These are phyloP conservation scores for Stenodera caucasica DNA, from an alignment of 2,888 invertebrate genomes.

Conservation along the genomic window DNA sequence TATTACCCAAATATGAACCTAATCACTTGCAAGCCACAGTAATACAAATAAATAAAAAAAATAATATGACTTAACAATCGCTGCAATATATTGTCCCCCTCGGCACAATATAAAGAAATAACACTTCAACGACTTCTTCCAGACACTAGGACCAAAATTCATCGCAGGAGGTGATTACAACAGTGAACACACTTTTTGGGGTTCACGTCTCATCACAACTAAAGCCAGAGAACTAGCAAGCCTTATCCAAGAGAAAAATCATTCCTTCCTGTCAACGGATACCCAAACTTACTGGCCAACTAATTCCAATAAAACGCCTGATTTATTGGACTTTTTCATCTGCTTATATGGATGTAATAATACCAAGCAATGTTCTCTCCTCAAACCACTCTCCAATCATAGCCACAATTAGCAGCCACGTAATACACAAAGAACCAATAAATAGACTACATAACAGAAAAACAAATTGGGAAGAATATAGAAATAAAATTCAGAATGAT, in stretches of 20 bases:
- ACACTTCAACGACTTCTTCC: no score
- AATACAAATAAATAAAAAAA: no score
- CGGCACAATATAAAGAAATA: no score
- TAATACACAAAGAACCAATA: conserved; percentile 11
- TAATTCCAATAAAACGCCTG: neutral
- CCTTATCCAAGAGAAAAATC: neutral
- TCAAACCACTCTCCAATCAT: no score
- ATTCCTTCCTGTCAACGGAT: neutral
- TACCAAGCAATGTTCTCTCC: neutral
- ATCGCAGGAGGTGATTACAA: neutral
- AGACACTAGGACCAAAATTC: no score
- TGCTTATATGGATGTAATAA: neutral
- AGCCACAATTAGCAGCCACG: no score
- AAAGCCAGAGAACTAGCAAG: neutral
- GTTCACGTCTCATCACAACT: neutral
- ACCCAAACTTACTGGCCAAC: neutral
- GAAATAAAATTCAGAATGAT: no score
- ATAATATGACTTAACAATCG: neutral
- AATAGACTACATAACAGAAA: conserved; percentile 10
- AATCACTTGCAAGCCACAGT: no score
- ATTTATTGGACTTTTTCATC: neutral
- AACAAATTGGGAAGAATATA: no score
- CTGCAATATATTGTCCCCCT: no score
- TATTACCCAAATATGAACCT: no score
- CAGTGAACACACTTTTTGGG: neutral